Percentiles rank a stretch among this genome's conserved stretches.
These are phyloP conservation scores for Digitonthophagus gazella DNA, from an alignment of 2,888 invertebrate species.

Conservation along the genomic window DNA sequence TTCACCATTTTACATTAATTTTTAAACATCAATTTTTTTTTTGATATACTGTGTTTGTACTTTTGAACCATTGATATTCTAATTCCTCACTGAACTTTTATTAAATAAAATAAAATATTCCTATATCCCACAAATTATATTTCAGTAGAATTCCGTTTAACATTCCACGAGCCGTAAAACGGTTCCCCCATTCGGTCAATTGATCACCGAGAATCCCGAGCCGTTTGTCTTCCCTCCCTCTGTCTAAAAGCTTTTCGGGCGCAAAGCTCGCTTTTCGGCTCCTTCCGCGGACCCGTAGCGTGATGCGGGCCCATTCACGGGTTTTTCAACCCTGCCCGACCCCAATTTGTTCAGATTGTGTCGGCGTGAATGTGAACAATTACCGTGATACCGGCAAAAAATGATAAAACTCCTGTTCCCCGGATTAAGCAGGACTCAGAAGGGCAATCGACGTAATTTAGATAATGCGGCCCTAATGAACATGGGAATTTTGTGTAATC, in stretches of 20 bases:
- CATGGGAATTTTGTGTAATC: not conserved
- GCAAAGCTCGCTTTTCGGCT: conserved; percentile 8
- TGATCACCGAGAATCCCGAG: not conserved
- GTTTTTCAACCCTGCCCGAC: conserved; percentile 9
- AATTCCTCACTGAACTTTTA: too few relatives aligned
- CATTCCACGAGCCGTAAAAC: not conserved
- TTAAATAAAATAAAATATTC: too few relatives aligned
- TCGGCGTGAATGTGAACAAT: conserved; percentile 16
- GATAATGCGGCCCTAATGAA: not conserved
- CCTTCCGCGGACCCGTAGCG: conserved; percentile 2
- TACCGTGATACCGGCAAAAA: conserved; percentile 4
- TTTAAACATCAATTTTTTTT: too few relatives aligned
- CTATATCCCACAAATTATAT: too few relatives aligned
- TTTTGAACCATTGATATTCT: too few relatives aligned
- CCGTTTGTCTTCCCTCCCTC: not conserved
- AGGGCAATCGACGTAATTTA: not conserved
- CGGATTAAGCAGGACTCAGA: not conserved
- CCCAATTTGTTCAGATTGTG: conserved; percentile 12
- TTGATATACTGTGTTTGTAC: too few relatives aligned
- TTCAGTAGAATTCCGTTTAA: conserved; percentile 4
- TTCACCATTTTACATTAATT: too few relatives aligned
- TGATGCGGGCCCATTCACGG: conserved; percentile 11
- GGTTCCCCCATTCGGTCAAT: not conserved
- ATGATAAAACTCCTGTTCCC: conserved; percentile 1
- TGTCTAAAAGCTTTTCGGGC: not conserved